A percentile compares a stretch with the other conserved stretches of the same genome.
Conservation (phyloP, 2,888 invertebrate genomes). For the Celastrina argiolus region DNA sequence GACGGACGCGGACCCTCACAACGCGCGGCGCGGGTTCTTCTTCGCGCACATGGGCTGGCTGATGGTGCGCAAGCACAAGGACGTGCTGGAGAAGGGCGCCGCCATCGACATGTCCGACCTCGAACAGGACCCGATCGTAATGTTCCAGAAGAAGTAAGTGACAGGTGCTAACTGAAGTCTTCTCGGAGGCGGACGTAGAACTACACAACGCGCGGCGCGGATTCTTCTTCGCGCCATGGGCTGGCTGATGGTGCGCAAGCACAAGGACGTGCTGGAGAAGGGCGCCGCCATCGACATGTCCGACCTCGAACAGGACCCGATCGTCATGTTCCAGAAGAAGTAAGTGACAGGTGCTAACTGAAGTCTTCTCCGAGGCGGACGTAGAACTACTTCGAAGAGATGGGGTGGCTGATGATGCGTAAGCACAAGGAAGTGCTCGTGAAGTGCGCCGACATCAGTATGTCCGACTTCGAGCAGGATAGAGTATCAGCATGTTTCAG, state of each 20-base stretch:
- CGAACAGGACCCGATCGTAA: slow-evolving; percentile 88
- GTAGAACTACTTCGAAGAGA: too few relatives aligned
- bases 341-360: too few relatives aligned
- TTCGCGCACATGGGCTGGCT: slow-evolving; percentile 98
- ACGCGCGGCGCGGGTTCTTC: slow-evolving; percentile 93
- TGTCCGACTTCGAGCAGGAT: too few relatives aligned
- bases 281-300: slow-evolving; percentile 91
- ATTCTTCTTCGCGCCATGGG: slow-evolving; percentile 97
- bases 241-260: slow-evolving; percentile 93
- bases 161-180: not conserved
- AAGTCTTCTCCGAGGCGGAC: slow-evolving; percentile 37
- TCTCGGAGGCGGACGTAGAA: slow-evolving; percentile 89
- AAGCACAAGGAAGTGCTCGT: too few relatives aligned
- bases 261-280: slow-evolving; percentile 90
- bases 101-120: slow-evolving; percentile 91
- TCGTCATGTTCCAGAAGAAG: slow-evolving; percentile 92
- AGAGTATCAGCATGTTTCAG: too few relatives aligned
- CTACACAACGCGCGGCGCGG: slow-evolving; percentile 93
- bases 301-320: slow-evolving; percentile 89
- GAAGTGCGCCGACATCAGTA: too few relatives aligned
- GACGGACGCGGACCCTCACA: slow-evolving; percentile 94
- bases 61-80: slow-evolving; percentile 90
- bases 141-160: slow-evolving; percentile 91
- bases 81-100: slow-evolving; percentile 90
- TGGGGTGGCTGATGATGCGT: too few relatives aligned